Percentiles rank a stretch among this genome's conserved stretches.
Evolutionary conservation across 2,888 invertebrate species (phyloP).

Genomic region (Chymomyza procnemis): DNA sequence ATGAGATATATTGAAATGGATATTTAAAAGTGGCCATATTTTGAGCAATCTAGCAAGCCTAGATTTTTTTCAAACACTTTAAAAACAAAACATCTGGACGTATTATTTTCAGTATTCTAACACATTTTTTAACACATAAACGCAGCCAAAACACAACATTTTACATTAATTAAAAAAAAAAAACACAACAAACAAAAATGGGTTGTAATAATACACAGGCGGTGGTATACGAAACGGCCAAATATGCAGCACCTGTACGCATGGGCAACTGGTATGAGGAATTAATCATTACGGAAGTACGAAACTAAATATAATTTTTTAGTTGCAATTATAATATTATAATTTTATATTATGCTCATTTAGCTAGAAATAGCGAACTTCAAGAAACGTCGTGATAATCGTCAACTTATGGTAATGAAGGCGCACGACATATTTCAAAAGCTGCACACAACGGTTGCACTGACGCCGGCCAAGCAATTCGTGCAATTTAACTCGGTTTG

Average conservation of each 20-base stretch:
- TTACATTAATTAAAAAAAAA: not conserved
- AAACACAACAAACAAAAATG: not conserved
- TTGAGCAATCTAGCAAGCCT: no score
- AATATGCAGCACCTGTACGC: not conserved
- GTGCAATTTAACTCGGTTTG: not conserved
- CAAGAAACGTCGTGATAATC: not conserved
- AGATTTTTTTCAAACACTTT: no score
- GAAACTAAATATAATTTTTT: not conserved
- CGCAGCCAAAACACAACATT: not conserved
- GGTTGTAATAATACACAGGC: not conserved
- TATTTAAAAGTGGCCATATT: no score
- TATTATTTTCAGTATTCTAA: no score
- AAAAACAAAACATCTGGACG: no score
- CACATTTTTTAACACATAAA: not conserved
- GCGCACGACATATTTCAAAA: not conserved
- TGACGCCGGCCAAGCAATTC: not conserved
- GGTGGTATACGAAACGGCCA: not conserved
- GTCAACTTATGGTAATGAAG: not conserved
- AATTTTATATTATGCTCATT: not conserved
- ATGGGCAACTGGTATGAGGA: constrained; percentile 78
- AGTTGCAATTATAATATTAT: not conserved
- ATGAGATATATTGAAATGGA: no score
- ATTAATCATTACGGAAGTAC: constrained; percentile 77
- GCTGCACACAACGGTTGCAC: not conserved
- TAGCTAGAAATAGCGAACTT: not conserved